Conservation (phyloP, 2,797 vertebrate species). For the Pipistrellus kuhlii region DNA sequence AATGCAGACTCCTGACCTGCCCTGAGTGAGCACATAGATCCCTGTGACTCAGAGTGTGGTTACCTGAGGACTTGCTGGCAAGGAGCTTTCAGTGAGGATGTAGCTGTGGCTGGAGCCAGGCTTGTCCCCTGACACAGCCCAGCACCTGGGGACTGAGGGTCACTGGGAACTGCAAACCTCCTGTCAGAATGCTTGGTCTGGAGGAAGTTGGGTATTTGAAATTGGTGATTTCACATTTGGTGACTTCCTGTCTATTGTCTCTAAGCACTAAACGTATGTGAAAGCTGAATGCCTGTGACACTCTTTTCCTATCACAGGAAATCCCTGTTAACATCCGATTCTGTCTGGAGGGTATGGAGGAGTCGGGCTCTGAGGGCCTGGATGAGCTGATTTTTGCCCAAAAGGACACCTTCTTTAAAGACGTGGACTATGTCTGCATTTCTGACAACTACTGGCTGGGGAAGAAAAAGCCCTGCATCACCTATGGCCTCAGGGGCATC, state of each 20-base stretch:
- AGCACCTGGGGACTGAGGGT: background rate
- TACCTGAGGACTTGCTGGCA: fast-evolving
- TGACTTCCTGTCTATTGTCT: background rate
- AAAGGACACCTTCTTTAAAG: slow-evolving; percentile 94
- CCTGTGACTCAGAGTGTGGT: background rate
- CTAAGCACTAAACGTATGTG: fast-evolving
- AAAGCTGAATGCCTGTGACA: background rate
- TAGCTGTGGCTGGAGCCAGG: fast-evolving
- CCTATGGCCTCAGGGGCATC: slow-evolving; percentile 96
- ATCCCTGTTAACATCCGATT: slow-evolving; percentile 98
- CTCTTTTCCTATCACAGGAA: slow-evolving; percentile 87
- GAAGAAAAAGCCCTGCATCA: slow-evolving; percentile 97
- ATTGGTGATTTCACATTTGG: background rate
- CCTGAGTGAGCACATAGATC: background rate
- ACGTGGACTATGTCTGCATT: slow-evolving; percentile 97
- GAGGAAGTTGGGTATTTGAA: background rate
- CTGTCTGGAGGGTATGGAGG: slow-evolving; percentile 99
- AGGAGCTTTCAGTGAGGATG: background rate
- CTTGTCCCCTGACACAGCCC: background rate
- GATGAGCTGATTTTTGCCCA: slow-evolving; percentile 94
- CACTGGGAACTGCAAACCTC: fast-evolving
- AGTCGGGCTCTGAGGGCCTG: slow-evolving; percentile 97
- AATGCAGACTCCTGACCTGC: fast-evolving
- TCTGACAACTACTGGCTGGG: slow-evolving; percentile 99
- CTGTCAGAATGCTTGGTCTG: fast-evolving